Evolutionary conservation across 2,888 invertebrate genomes (phyloP), one percentile per base, ranked within the genome.

Genomic region (Netelia inedita): DNA sequence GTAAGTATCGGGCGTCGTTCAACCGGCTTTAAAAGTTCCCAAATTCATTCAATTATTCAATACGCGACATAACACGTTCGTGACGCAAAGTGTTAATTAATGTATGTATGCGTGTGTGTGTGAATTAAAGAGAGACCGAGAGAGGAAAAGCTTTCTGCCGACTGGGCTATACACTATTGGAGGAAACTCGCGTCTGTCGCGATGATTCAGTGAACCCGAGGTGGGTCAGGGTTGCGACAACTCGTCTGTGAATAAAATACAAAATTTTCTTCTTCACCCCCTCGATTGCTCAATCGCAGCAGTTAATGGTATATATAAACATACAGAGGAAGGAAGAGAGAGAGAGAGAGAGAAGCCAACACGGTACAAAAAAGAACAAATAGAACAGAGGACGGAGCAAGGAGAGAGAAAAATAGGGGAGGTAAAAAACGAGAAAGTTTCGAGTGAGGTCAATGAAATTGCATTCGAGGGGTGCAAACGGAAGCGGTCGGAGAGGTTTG

Each of bases 401-500:
- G 53, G 61, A 21, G 69, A 21, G 61, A 74, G 76, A 85, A 71
- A 81, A 82, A 86, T 74, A 85, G 68, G 79, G 82, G 85, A 86
- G 72, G 79, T 78, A 84, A 73, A 82, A 87, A 63, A 55, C 59
- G 68, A 68, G 82, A 74, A 85, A 63, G 57, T 61, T 57, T 46
- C 66, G 65, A 79, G 68, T 21, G 19, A 55, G 53, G 43, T 75
- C 74, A 71, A 71, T 57, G 74, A 57, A 79, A 75, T 75, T 59
- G 19, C 28, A 79, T 63, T 43, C 46, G 46, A 78, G 79, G 80
- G 75, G 57, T 21, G 35, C 5, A 6, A 41, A 65, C 16, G 68
- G 66, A 61, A 72, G 83, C 82, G 75, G 71, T 72, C 35, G 50
- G 68, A 68, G 76, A 85, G 79, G 86, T 88, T 85, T 76, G 83